Evolutionary conservation across 1,140 invertebrate species (phyloP).

Genomic region (Aleiodes sp.): DNA sequence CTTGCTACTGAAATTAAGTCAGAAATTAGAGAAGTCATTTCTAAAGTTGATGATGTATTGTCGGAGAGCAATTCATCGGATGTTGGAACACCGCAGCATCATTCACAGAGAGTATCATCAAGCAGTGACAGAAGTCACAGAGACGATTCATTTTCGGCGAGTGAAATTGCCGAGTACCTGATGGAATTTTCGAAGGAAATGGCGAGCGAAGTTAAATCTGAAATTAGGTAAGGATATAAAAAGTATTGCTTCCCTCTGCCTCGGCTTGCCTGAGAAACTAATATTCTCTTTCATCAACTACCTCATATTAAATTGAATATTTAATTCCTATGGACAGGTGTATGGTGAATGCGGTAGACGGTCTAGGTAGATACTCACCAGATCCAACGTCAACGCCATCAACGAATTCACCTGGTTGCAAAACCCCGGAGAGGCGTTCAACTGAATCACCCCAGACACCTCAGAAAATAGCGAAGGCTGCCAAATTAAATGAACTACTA

Average conservation of each 20-base stretch:
- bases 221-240: constrained; percentile 71
- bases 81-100: constrained; percentile 54
- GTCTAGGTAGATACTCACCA: constrained; percentile 67
- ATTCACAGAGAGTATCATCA: constrained; percentile 38
- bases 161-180: constrained; percentile 77
- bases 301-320: neutral
- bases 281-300: neutral
- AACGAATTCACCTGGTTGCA: constrained; percentile 53
- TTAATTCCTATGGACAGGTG: constrained; percentile 45
- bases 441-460: constrained; percentile 37
- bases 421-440: constrained; percentile 55
- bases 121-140: constrained; percentile 47
- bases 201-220: constrained; percentile 80
- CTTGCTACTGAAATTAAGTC: constrained; percentile 83
- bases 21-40: constrained; percentile 81
- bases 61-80: constrained; percentile 69
- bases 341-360: constrained; percentile 76
- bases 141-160: constrained; percentile 75
- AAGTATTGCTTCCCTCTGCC: no score
- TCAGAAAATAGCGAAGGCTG: constrained; percentile 40
- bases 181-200: constrained; percentile 81
- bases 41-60: constrained; percentile 78
- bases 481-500: constrained; percentile 55
- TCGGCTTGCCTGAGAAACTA: neutral
- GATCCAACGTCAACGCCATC: constrained; percentile 43